These are phyloP conservation scores for Papilio demoleus DNA, from an alignment of 2,888 invertebrate genomes.

Conservation along the genomic window DNA sequence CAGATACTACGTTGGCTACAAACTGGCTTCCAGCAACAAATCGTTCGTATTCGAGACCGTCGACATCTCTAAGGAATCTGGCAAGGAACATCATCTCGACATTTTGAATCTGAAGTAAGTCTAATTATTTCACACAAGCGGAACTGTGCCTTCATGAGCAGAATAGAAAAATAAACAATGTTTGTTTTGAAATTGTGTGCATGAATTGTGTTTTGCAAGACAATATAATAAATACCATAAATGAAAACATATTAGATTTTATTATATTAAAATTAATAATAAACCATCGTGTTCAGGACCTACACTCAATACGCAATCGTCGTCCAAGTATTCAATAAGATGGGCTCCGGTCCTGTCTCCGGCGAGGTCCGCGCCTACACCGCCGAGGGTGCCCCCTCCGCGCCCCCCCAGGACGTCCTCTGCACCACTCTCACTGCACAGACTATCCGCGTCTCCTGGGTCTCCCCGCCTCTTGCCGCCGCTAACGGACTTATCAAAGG, in stretches of 20 bases:
- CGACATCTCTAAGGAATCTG: slow-evolving; percentile 95
- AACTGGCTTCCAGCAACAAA: slow-evolving; percentile 92
- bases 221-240: neutral
- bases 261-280: no score
- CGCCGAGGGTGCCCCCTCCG: slow-evolving; percentile 96
- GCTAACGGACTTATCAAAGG: slow-evolving; percentile 98
- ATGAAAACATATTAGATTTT: neutral
- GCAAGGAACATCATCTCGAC: slow-evolving; percentile 94
- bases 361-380: slow-evolving; percentile 95
- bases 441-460: slow-evolving; percentile 97
- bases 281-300: slow-evolving; percentile 80
- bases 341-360: slow-evolving; percentile 96
- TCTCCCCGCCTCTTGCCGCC: slow-evolving; percentile 94
- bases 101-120: slow-evolving; percentile 89
- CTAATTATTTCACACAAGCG: neutral
- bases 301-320: slow-evolving; percentile 98
- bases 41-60: slow-evolving; percentile 96
- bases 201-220: neutral
- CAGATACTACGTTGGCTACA: slow-evolving; percentile 96
- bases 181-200: slow-evolving; percentile 6
- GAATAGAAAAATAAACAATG: neutral
- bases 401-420: slow-evolving; percentile 95
- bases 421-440: slow-evolving; percentile 97
- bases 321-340: slow-evolving; percentile 97
- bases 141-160: neutral